phyloP scores from a whole-genome alignment of 1,140 invertebrate genomes.

The Mercenaria mercenaria region DNA sequence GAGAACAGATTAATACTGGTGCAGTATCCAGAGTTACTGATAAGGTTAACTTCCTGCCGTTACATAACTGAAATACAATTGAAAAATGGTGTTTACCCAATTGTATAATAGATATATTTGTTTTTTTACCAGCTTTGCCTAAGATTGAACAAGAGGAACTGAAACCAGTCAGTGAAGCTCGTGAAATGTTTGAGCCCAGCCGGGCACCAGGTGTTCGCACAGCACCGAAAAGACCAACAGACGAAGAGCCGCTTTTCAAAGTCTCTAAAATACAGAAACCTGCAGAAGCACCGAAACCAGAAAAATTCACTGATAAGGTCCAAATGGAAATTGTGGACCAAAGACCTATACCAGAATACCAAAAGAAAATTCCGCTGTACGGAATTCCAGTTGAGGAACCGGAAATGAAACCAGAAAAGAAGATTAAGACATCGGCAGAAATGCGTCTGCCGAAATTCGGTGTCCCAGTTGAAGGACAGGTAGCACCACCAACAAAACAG shows the following conservation, averaged over 20 bases:
- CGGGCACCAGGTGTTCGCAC: conserved; percentile 67
- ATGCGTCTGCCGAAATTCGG: conserved; percentile 55
- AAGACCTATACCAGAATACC: conserved; percentile 73
- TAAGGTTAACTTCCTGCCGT: no score
- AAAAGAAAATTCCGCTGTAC: conserved; percentile 78
- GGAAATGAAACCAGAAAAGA: conserved; percentile 37
- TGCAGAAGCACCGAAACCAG: conserved; percentile 68
- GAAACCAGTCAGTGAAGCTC: conserved; percentile 76
- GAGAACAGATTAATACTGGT: no score
- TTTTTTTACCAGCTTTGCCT: neutral
- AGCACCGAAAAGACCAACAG: conserved; percentile 59
- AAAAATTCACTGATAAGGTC: conserved; percentile 76
- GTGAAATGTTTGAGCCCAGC: conserved; percentile 71
- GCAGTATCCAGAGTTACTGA: no score
- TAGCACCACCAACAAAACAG: conserved; percentile 57
- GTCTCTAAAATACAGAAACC: conserved; percentile 78
- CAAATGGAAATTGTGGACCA: conserved; percentile 77
- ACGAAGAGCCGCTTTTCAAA: conserved; percentile 77
- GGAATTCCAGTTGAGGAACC: conserved; percentile 69
- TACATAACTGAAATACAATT: no score
- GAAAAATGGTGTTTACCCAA: no score
- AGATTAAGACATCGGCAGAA: conserved; percentile 36
- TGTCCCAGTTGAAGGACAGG: conserved; percentile 39
- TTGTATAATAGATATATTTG: neutral
- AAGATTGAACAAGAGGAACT: conserved; percentile 58